Evolutionary conservation across 2,797 vertebrate species (phyloP), one percentile per base, ranked within the genome.

Genomic region (Oceanodroma leucorhoa): DNA sequence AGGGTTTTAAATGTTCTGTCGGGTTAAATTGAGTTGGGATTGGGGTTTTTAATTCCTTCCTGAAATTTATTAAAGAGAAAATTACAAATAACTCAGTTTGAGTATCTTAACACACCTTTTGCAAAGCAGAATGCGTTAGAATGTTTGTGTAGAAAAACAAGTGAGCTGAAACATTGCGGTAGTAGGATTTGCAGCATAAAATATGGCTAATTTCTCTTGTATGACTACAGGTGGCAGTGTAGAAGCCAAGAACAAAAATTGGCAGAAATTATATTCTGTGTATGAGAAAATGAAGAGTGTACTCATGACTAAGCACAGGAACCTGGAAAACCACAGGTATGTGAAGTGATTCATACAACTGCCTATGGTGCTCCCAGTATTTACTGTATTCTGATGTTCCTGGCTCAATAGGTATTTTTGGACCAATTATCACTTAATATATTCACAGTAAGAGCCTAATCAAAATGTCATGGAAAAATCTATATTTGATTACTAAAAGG

Each of bases 211-310:
- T 97, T 98, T 97, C 97, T 97, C 92, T 94, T 97, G 41, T 96
- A 20, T 94, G 97, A 97, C 98, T 97, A 98, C 97, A 98, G 98
- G 97, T 98, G 98, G 98, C 98, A 98, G 97, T 98, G 85, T 98
- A 95, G 97, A 98, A 97, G 93, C 96, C 97, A 95, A 97, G 96
- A 97, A 95, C 38, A 65, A 94, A 95, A 97, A 94, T 76, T 97
- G 96, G 95, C 92, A 96, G 96, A 97, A 97, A 96, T 95, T 95
- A 91, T 87, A 15, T 89, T 95, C 92, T 82, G 73, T 91, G 87
- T 85, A 50, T 9, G 0, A 96, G 92, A 94, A 91, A 93, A 93
- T 81, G 95, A 97, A 96, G 96, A 96, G 89, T 90, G 95, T 94
- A 93, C 93, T 97, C 85, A 90, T 95, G 95, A 98, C 95, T 97